Conservation (phyloP, 2,797 vertebrate species). For the Centropyge bicolor region DNA sequence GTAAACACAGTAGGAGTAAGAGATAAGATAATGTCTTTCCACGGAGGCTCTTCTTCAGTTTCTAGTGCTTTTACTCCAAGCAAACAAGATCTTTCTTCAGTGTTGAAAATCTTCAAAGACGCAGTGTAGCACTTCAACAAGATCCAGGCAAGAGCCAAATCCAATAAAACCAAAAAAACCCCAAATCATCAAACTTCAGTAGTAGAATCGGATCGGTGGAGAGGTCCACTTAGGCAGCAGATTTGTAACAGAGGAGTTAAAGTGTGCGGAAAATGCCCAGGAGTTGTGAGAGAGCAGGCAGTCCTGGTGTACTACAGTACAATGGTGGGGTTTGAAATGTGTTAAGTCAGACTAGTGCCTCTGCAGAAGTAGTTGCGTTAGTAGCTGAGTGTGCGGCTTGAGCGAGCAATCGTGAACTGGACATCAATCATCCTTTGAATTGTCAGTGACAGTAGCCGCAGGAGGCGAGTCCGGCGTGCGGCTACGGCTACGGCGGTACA, state of each 20-base stretch:
- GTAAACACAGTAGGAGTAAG: slow-evolving; percentile 62
- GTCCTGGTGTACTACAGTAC: slow-evolving; percentile 74
- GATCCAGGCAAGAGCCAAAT: slow-evolving; percentile 52
- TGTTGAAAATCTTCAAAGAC: slow-evolving; percentile 33
- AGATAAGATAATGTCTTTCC: slow-evolving; percentile 54
- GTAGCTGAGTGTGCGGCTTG: slow-evolving; percentile 70
- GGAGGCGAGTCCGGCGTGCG: slow-evolving; percentile 44
- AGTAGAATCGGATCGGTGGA: slow-evolving; percentile 56
- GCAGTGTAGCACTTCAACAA: slow-evolving; percentile 53
- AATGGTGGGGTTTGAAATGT: slow-evolving; percentile 52
- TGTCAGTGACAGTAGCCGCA: slow-evolving; percentile 44
- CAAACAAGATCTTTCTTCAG: slow-evolving; percentile 39
- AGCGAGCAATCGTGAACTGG: slow-evolving; percentile 44
- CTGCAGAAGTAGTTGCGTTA: slow-evolving; percentile 73
- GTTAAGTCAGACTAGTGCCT: slow-evolving; percentile 60
- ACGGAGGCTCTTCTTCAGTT: slow-evolving; percentile 36
- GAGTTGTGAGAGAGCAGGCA: slow-evolving; percentile 66
- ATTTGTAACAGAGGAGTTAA: slow-evolving; percentile 64
- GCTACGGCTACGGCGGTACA: slow-evolving; percentile 88
- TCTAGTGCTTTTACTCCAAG: slow-evolving; percentile 38
- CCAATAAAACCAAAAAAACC: neutral
- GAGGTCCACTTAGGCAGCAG: slow-evolving; percentile 64
- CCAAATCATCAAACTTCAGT: slow-evolving; percentile 62
- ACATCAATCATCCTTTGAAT: slow-evolving; percentile 76
- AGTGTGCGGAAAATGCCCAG: slow-evolving; percentile 71